Percentiles rank a stretch among this genome's conserved stretches.
Evolutionary conservation across 2,113 vertebrate species (phyloP).

Genomic region (Loxodonta africana): DNA sequence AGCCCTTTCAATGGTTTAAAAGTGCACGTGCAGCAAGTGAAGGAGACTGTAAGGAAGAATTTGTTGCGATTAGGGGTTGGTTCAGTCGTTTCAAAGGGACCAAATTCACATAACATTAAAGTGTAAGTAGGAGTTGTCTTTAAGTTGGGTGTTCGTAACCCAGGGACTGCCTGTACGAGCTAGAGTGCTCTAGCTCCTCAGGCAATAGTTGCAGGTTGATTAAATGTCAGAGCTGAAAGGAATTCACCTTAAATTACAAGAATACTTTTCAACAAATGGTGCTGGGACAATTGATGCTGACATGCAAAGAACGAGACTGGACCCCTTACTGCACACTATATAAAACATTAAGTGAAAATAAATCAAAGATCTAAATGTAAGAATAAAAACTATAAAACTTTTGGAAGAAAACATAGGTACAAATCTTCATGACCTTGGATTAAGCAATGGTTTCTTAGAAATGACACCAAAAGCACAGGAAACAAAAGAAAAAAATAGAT

Average conservation of each 20-base stretch:
- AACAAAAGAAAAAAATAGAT: background rate
- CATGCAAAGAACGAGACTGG: background rate
- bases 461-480: background rate
- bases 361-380: background rate
- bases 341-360: background rate
- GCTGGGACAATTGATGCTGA: background rate
- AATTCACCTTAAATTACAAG: background rate
- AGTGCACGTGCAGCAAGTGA: too few relatives aligned
- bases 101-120: too few relatives aligned
- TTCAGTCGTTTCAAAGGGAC: too few relatives aligned
- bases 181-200: background rate
- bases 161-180: too few relatives aligned
- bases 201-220: background rate
- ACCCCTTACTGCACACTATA: background rate
- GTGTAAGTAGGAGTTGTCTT: too few relatives aligned
- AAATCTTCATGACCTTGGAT: background rate
- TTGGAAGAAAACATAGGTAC: background rate
- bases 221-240: background rate
- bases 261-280: background rate
- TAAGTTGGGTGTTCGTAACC: too few relatives aligned
- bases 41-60: too few relatives aligned
- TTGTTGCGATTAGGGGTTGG: too few relatives aligned
- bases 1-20: too few relatives aligned
- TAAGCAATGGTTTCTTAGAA: background rate
- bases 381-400: background rate